Base-by-base conservation (phyloP, 2,888 invertebrate species). In the Perdita meconis region DNA sequence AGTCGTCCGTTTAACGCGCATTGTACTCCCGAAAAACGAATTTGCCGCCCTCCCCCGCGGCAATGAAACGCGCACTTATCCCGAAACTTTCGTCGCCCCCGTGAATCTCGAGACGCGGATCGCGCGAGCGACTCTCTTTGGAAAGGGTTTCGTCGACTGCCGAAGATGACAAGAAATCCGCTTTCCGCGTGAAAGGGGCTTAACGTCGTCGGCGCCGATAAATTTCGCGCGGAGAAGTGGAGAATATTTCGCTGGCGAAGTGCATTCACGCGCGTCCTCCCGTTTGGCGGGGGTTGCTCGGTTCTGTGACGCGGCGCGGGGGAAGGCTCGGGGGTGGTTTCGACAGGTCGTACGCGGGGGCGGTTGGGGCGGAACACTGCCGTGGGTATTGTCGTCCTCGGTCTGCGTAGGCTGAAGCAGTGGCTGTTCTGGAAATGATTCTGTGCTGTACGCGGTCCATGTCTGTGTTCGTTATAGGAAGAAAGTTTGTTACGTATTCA, bases 191-290 rank as follows among this genome's bases (percentile, higher is more conserved):
- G 82, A 80, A 83, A 81, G 77, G 71, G 61, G 80, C 79, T 85
- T 80, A 86, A 70, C 73, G 78, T 60, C 67, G 61, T 68, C 67
- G 61, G 70, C 68, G 65, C 67, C 82, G 84, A 87, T 88, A 87
- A 88, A 87, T 88, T 87, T 83, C 78, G 76, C 67, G 30, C 71
- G 72, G 51, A 71, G 71, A 64, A 70, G 65, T 70, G 70, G 71
- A 81, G 75, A 78, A 82, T 84, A 83, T 85, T 82, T 85, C 75
- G 72, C 80, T 71, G 81, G 83, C 81, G 78, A 87, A 86, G 88
- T 87, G 87, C 88, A 89, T 88, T 88, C 87, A 86, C 84, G 85
- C 79, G 86, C 83, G 71, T 57, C 72, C 75, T 79, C 70, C 71
- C 30, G 30, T n/a, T n/a, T n/a, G n/a, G n/a, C 61, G 42, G 81